Evolutionary conservation across 1,140 invertebrate species (phyloP).

Genomic region (Magallana ariakensis): DNA sequence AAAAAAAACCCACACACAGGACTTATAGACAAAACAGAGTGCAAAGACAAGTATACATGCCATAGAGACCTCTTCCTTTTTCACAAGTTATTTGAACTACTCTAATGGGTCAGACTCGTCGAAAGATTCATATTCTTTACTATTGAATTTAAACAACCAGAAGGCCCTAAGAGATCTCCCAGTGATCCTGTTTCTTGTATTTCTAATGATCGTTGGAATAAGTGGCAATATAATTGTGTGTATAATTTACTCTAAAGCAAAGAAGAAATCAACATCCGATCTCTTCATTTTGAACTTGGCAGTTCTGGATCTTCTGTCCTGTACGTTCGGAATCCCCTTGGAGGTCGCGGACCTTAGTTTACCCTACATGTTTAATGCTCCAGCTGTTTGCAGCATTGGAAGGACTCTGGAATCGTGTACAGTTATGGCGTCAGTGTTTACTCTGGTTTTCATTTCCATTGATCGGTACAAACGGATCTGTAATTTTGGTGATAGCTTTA

Average conservation of each 20-base stretch:
- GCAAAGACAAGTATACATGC: too few species aligned
- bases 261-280: conserved; percentile 67
- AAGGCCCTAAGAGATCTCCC: conserved; percentile 61
- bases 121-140: not conserved
- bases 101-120: not conserved
- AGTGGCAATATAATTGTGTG: conserved; percentile 71
- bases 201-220: conserved; percentile 70
- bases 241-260: conserved; percentile 67
- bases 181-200: conserved; percentile 69
- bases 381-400: conserved; percentile 70
- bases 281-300: conserved; percentile 74
- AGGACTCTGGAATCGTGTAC: conserved; percentile 69
- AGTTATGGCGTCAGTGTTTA: conserved; percentile 70
- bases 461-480: conserved; percentile 74
- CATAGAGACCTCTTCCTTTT: too few species aligned
- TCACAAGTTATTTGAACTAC: not conserved
- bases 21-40: too few species aligned
- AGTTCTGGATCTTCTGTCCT: conserved; percentile 71
- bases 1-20: too few species aligned
- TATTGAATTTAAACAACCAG: not conserved
- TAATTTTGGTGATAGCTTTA: conserved; percentile 70
- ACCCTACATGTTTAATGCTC: conserved; percentile 72
- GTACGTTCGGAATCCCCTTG: conserved; percentile 73
- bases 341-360: conserved; percentile 74
- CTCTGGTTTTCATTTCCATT: conserved; percentile 71